A percentile compares a stretch with the other conserved stretches of the same genome.
Conservation (phyloP, 2,888 invertebrate genomes). For the Campoplex capitator region DNA sequence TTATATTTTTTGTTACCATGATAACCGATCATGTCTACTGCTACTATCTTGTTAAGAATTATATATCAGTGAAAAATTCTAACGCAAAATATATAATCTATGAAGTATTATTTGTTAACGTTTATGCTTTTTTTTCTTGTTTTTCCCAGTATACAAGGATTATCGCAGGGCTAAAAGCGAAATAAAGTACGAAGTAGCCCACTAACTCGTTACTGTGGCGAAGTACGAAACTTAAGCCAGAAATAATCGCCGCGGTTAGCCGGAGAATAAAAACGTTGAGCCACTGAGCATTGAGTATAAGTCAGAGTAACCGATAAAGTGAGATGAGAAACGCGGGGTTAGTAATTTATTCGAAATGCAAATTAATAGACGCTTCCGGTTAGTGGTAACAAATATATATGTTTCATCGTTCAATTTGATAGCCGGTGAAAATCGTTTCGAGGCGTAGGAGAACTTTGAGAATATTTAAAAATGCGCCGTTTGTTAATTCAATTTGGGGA, state of each 20-base stretch:
- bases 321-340: background rate
- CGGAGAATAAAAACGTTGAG: slow-evolving; percentile 49
- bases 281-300: slow-evolving; percentile 64
- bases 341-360: slow-evolving; percentile 54
- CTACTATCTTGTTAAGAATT: too few species aligned
- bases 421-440: background rate
- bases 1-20: too few species aligned
- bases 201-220: slow-evolving; percentile 35
- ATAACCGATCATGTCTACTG: too few species aligned
- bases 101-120: too few species aligned
- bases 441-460: background rate
- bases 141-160: background rate
- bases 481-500: background rate
- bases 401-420: background rate
- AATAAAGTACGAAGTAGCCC: background rate
- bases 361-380: slow-evolving; percentile 52
- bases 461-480: slow-evolving; percentile 15
- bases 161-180: background rate
- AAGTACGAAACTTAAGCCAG: slow-evolving; percentile 52
- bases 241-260: slow-evolving; percentile 34
- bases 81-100: background rate
- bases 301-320: slow-evolving; percentile 39
- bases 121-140: background rate
- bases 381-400: background rate
- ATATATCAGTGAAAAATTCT: background rate